These are phyloP conservation scores for Nipponacmea schrenckii DNA, from an alignment of 2,888 invertebrate genomes.

Conservation along the genomic window DNA sequence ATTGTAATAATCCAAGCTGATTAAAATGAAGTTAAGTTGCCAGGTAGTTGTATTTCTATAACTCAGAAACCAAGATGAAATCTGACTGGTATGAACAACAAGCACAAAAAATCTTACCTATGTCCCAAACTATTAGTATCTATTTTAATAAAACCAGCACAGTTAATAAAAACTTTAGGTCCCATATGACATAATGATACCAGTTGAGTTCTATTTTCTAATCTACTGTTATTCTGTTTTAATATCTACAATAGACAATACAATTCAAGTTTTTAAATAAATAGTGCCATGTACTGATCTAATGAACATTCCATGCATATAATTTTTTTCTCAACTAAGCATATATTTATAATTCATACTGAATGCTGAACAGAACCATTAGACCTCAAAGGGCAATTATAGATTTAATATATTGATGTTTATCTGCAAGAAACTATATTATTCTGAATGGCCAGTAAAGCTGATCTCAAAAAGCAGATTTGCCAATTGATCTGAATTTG, in stretches of 20 bases:
- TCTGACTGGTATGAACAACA: neutral
- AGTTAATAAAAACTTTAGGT: slow-evolving; percentile 97
- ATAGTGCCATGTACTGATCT: neutral
- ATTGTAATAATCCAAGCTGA: neutral
- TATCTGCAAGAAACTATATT: too few species aligned
- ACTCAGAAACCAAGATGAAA: neutral
- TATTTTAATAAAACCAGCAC: slow-evolving; percentile 98
- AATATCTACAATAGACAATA: slow-evolving; percentile 71
- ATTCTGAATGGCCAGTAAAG: too few species aligned
- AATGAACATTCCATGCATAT: too few species aligned
- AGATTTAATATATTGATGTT: too few species aligned
- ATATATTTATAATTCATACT: too few species aligned
- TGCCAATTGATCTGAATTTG: too few species aligned
- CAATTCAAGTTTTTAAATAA: neutral
- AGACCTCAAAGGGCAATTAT: too few species aligned
- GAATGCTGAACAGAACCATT: too few species aligned
- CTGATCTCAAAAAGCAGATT: too few species aligned
- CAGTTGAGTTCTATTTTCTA: slow-evolving; percentile 94
- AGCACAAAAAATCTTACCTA: slow-evolving; percentile 41
- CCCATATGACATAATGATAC: slow-evolving; percentile 97
- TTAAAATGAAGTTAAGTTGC: too few species aligned
- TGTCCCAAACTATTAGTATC: slow-evolving; percentile 95
- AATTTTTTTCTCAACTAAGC: too few species aligned
- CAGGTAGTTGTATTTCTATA: too few species aligned
- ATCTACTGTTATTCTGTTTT: slow-evolving; percentile 77